Percentiles rank a stretch among this genome's conserved stretches.
Evolutionary conservation across 2,888 invertebrate genomes (phyloP).

Genomic region (Ennomos fuscantarius): DNA sequence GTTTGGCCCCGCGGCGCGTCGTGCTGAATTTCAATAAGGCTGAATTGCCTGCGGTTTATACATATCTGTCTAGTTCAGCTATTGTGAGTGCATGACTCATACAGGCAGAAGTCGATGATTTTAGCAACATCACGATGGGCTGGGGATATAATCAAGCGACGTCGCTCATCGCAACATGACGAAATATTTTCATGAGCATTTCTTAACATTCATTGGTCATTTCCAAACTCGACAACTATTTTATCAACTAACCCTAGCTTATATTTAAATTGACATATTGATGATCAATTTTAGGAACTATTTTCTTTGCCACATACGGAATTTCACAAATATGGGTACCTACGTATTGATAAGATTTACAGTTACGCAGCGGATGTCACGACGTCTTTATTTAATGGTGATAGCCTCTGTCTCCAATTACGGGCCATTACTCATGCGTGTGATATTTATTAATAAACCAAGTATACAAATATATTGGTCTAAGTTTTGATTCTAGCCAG

Average conservation of each 20-base stretch:
- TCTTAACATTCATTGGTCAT: slow-evolving; percentile 21
- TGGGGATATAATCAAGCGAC: slow-evolving; percentile 22
- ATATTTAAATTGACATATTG: not conserved
- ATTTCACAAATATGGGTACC: slow-evolving; percentile 37
- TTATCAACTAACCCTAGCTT: not conserved
- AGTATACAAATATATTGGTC: slow-evolving; percentile 36
- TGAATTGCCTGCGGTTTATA: slow-evolving; percentile 55
- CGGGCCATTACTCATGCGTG: slow-evolving; percentile 75
- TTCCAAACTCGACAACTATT: slow-evolving; percentile 10
- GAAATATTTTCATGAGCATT: slow-evolving; percentile 18
- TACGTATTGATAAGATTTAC: slow-evolving; percentile 59
- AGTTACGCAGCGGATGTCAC: slow-evolving; percentile 80
- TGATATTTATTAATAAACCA: slow-evolving; percentile 69
- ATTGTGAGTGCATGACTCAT: slow-evolving; percentile 68
- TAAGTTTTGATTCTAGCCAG: not conserved
- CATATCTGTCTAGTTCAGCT: slow-evolving; percentile 61
- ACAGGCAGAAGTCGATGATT: slow-evolving; percentile 56
- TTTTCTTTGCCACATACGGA: slow-evolving; percentile 10
- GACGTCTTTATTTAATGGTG: slow-evolving; percentile 72
- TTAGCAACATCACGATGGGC: slow-evolving; percentile 49
- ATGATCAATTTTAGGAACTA: not conserved
- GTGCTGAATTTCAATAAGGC: slow-evolving; percentile 78
- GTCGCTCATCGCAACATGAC: slow-evolving; percentile 13
- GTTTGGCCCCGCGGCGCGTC: slow-evolving; percentile 66
- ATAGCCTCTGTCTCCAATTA: slow-evolving; percentile 79